Percentiles rank a stretch among this genome's conserved stretches.
phyloP scores from a whole-genome alignment of 2,797 vertebrate species.

The Macropodus opercularis region DNA sequence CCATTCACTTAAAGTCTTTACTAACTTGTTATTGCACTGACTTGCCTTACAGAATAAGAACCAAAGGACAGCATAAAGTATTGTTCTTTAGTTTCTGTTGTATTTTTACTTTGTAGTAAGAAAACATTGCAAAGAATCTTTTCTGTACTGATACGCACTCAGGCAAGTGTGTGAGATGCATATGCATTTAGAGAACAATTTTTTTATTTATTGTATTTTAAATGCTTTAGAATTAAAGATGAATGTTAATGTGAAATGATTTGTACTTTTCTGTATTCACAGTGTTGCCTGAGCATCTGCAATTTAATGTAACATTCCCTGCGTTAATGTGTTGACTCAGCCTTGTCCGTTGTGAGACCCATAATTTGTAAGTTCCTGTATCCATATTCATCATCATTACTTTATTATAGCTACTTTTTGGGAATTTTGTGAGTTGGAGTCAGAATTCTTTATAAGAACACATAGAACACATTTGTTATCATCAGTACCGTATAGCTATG shows the following conservation, averaged over 20 bases:
- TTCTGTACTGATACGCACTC: conserved; percentile 33
- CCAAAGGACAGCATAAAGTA: conserved; percentile 74
- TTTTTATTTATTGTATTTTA: conserved; percentile 65
- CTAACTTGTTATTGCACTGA: conserved; percentile 71
- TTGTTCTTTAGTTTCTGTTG: conserved; percentile 58
- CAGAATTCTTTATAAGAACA: conserved; percentile 23
- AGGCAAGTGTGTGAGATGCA: conserved; percentile 37
- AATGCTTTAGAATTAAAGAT: conserved; percentile 49
- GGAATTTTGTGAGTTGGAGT: neutral
- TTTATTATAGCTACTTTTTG: too few species aligned
- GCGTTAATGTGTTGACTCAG: conserved; percentile 8
- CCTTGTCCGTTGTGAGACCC: conserved; percentile 9
- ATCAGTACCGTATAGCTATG: neutral
- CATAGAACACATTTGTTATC: neutral
- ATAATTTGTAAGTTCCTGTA: conserved; percentile 13
- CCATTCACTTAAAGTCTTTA: conserved; percentile 26
- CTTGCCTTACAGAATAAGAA: conserved; percentile 83
- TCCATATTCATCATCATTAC: conserved; percentile 6
- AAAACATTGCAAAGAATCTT: conserved; percentile 40
- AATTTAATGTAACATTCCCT: conserved; percentile 50
- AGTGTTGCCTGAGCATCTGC: conserved; percentile 57
- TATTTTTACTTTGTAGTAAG: conserved; percentile 30
- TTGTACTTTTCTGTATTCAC: conserved; percentile 57
- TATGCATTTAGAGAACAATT: conserved; percentile 56
- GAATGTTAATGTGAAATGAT: conserved; percentile 39